Evolutionary conservation across 2,113 vertebrate genomes (phyloP).

Genomic region (Chaetorhynchus papuensis): DNA sequence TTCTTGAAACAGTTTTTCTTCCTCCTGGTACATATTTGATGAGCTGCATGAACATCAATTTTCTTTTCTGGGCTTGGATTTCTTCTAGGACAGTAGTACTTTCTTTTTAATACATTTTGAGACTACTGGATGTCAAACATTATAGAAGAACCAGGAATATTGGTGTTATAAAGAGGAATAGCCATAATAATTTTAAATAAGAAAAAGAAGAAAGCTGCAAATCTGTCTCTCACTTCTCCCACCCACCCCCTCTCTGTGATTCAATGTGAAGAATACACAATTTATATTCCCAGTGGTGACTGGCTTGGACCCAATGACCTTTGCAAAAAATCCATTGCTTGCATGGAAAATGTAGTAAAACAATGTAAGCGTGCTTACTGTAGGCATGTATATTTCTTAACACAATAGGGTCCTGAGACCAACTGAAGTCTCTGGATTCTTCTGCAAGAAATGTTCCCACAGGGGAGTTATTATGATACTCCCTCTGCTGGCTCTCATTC

Average conservation of each 20-base stretch:
- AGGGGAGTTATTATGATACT: constrained; percentile 29
- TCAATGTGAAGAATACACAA: background rate
- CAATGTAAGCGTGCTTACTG: constrained; percentile 40
- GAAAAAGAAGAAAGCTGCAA: background rate
- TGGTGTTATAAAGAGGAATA: background rate
- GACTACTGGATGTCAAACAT: background rate
- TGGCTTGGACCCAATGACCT: constrained; percentile 34
- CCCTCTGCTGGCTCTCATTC: constrained; percentile 25
- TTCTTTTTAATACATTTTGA: background rate
- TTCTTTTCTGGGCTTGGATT: background rate
- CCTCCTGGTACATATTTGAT: background rate
- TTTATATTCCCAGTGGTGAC: constrained; percentile 40
- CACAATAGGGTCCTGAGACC: constrained; percentile 27
- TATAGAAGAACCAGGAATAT: background rate
- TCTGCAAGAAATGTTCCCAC: background rate
- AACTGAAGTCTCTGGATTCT: constrained; percentile 8
- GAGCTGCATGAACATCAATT: rapidly evolving
- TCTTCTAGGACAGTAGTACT: background rate
- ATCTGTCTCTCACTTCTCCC: background rate
- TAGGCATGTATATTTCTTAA: constrained; percentile 31
- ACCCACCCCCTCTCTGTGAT: background rate
- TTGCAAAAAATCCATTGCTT: constrained; percentile 25
- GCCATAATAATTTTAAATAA: background rate
- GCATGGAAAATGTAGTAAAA: constrained; percentile 43
- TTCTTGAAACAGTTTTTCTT: background rate